Percentiles rank a stretch among this genome's conserved stretches.
Conservation (phyloP, 2,113 vertebrate genomes). For the Fulmarus glacialis region DNA sequence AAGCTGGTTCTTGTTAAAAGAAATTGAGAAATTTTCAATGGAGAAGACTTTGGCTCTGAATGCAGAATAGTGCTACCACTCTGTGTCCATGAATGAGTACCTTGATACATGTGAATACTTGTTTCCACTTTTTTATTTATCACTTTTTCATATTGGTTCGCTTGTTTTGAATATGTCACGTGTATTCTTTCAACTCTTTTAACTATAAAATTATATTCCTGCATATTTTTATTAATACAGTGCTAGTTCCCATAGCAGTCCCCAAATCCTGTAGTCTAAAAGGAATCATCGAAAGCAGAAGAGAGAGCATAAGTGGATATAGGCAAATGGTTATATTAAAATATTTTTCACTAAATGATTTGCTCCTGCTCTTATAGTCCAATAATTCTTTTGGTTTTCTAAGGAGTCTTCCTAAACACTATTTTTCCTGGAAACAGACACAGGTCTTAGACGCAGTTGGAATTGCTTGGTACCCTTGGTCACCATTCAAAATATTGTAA, state of each 20-base stretch:
- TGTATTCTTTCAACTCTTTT: not conserved
- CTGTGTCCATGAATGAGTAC: not conserved
- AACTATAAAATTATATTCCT: not conserved
- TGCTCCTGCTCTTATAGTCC: not conserved
- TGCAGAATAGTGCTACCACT: not conserved
- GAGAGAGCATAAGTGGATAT: not conserved
- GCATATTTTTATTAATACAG: not conserved
- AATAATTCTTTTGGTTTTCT: not conserved
- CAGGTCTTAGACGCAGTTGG: not conserved
- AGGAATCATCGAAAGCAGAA: not conserved
- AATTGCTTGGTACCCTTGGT: not conserved
- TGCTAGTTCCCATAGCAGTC: not conserved
- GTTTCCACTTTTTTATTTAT: not conserved
- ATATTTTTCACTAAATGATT: not conserved
- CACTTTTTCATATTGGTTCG: not conserved
- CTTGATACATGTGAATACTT: not conserved
- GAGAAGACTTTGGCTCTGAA: not conserved
- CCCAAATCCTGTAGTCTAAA: not conserved
- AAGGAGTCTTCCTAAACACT: not conserved
- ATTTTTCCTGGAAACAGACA: not conserved
- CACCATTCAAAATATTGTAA: not conserved
- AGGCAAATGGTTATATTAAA: not conserved
- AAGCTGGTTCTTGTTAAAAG: not conserved
- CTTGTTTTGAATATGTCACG: not conserved
- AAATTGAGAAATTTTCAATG: not conserved